phyloP scores from a whole-genome alignment of 2,113 vertebrate species.

The Psilopsiagon aurifrons region DNA sequence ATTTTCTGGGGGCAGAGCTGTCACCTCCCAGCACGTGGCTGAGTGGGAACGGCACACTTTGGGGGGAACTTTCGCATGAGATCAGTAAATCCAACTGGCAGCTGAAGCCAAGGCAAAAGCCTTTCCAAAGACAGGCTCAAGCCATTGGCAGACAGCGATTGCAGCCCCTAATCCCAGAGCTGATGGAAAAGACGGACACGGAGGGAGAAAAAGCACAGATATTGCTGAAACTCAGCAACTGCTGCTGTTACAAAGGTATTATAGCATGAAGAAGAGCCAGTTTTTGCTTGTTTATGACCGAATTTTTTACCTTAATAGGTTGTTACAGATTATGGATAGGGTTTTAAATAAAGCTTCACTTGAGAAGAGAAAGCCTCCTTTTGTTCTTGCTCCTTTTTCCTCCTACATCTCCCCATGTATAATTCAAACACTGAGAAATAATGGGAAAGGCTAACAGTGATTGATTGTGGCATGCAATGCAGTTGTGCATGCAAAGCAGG shows the following conservation, averaged over 20 bases:
- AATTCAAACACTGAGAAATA: not conserved
- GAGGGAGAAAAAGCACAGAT: not conserved
- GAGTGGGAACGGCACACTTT: not conserved
- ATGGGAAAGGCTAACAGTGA: not conserved
- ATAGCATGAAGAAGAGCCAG: not conserved
- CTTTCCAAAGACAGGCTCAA: not conserved
- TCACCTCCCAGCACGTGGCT: fast-evolving
- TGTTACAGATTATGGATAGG: not conserved
- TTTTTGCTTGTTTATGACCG: not conserved
- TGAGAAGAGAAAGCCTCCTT: not conserved
- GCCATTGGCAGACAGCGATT: not conserved
- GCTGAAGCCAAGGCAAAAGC: not conserved
- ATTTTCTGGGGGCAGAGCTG: not conserved
- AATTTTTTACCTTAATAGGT: not conserved
- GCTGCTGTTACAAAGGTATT: not conserved
- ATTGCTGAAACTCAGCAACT: not conserved
- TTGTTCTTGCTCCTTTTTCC: not conserved
- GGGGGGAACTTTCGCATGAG: not conserved
- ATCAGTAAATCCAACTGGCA: not conserved
- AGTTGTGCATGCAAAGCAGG: not conserved
- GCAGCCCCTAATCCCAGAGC: not conserved
- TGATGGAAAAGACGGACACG: not conserved
- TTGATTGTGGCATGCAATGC: not conserved
- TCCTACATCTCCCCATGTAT: not conserved
- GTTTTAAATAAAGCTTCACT: not conserved